Conservation (phyloP, 2,113 vertebrate species). For the Albula goreensis region DNA sequence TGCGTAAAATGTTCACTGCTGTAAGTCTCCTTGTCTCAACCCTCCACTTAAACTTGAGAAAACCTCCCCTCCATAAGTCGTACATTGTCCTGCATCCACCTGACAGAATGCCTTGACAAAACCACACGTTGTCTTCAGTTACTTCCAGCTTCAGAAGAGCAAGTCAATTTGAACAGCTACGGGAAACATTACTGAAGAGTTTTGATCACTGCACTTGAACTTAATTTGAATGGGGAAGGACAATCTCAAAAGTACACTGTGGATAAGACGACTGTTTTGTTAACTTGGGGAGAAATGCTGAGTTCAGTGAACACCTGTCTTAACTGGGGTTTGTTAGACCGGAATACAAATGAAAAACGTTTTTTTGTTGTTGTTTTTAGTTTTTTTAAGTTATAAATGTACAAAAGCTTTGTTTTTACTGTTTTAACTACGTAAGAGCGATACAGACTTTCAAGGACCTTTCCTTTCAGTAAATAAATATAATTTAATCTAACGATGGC, state of each 20-base stretch:
- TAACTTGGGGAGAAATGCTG: background rate
- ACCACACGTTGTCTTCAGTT: too few relatives aligned
- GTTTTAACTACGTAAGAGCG: background rate
- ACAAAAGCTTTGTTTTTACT: background rate
- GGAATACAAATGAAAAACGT: background rate
- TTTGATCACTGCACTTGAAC: background rate
- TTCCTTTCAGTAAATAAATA: slow-evolving; percentile 6
- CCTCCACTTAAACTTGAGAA: too few relatives aligned
- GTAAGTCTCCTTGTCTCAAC: background rate
- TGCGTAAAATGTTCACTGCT: background rate
- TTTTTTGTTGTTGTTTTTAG: background rate
- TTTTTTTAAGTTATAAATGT: background rate
- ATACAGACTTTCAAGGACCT: background rate
- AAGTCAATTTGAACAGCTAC: background rate
- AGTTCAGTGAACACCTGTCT: background rate
- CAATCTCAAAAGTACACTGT: background rate
- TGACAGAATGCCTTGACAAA: too few relatives aligned
- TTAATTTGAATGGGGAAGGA: background rate
- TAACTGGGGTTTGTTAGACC: background rate
- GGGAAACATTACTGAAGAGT: background rate
- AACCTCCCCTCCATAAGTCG: too few relatives aligned
- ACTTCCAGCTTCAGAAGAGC: background rate
- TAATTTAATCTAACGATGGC: slow-evolving; percentile 3
- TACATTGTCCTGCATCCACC: too few relatives aligned
- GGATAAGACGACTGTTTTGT: background rate